These are phyloP conservation scores for Mus minutoides DNA, from an alignment of 2,797 vertebrate species.

Conservation along the genomic window DNA sequence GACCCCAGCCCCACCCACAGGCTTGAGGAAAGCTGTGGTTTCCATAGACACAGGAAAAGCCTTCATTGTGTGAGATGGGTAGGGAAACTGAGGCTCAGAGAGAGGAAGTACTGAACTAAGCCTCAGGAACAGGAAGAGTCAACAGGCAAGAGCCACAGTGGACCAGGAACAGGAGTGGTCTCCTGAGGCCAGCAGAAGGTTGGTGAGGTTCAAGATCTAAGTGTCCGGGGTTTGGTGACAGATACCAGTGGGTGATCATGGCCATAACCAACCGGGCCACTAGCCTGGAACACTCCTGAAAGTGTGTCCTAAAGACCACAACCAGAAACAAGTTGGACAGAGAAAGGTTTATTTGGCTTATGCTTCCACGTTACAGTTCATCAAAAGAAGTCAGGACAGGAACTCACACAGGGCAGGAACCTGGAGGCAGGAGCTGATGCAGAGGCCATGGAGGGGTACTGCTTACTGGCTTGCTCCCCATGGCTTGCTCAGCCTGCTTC, in stretches of 20 bases:
- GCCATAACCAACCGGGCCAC: background rate
- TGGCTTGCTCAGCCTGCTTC: background rate
- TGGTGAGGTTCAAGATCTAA: background rate
- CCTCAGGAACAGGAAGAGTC: background rate
- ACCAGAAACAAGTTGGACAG: background rate
- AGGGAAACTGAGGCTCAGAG: slow-evolving; percentile 1
- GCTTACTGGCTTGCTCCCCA: background rate
- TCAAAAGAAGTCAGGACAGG: background rate
- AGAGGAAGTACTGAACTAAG: background rate
- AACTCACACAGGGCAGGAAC: background rate
- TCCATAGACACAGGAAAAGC: background rate
- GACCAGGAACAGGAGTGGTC: background rate
- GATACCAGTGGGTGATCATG: rapidly evolving
- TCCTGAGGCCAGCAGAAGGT: background rate
- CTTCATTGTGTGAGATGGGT: background rate
- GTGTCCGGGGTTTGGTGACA: background rate
- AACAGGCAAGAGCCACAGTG: rapidly evolving
- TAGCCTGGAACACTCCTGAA: background rate
- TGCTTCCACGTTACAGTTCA: background rate
- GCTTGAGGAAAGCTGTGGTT: background rate
- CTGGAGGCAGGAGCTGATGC: background rate
- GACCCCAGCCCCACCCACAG: background rate
- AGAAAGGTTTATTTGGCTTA: background rate
- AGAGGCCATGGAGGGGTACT: background rate
- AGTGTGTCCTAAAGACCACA: background rate